Conservation (phyloP, 1,140 invertebrate genomes). For the Drosophila pectinifera region DNA sequence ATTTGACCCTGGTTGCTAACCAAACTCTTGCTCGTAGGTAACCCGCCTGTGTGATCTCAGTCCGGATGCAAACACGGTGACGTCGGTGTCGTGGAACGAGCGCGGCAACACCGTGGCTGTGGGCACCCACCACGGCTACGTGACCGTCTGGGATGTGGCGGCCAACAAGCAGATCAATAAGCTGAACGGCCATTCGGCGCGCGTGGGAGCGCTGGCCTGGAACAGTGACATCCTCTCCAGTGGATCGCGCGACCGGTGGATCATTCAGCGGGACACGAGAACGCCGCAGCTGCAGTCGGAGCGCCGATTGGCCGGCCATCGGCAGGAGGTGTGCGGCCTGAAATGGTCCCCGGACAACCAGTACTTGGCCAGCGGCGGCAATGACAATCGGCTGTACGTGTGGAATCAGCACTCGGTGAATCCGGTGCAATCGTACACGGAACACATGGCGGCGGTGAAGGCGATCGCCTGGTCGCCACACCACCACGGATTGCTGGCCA, state of each 20-base stretch:
- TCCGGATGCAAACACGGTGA: conserved; percentile 96
- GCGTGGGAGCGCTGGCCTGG: conserved; percentile 98
- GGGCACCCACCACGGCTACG: conserved; percentile 98
- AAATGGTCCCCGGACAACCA: conserved; percentile 99
- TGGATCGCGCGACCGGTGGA: conserved; percentile 97
- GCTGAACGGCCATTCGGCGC: conserved; percentile 95
- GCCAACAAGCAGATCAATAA: conserved; percentile 97
- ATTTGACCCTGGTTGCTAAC: background rate
- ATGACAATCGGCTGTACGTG: conserved; percentile 99
- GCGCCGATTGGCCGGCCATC: conserved; percentile 93
- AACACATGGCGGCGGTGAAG: conserved; percentile 99
- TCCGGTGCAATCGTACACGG: conserved; percentile 98
- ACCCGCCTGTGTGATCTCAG: conserved; percentile 98
- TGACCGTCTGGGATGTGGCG: conserved; percentile 98
- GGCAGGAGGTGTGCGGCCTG: conserved; percentile 99
- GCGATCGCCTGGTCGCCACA: conserved; percentile 99
- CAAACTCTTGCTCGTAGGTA: conserved; percentile 86
- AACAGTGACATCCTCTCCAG: conserved; percentile 98
- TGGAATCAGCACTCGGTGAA: conserved; percentile 96
- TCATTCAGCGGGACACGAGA: conserved; percentile 97
- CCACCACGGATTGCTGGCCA: conserved; percentile 98
- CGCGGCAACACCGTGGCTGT: conserved; percentile 98
- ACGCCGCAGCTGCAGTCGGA: conserved; percentile 92
- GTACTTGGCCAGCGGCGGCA: conserved; percentile 98
- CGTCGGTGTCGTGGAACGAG: conserved; percentile 99